These are phyloP conservation scores for Helarctos malayanus DNA, from an alignment of 2,797 vertebrate species.

Conservation along the genomic window DNA sequence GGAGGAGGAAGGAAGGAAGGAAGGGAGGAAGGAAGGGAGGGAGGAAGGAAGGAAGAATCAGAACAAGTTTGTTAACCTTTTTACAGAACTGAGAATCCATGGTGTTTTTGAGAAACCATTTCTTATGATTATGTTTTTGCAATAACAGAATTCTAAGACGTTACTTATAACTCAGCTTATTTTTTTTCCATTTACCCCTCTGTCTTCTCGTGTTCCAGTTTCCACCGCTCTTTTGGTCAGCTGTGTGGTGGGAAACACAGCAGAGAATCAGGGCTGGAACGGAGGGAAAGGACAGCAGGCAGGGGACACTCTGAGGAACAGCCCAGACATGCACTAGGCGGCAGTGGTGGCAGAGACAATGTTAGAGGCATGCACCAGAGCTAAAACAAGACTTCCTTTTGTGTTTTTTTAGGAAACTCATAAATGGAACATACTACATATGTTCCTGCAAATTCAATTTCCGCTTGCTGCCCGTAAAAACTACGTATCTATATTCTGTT, in stretches of 20 bases:
- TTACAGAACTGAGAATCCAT: background rate
- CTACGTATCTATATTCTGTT: background rate
- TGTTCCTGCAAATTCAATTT: background rate
- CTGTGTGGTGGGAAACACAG: background rate
- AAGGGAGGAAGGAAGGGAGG: accelerated
- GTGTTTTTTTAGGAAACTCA: background rate
- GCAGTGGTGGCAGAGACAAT: accelerated
- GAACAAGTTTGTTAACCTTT: background rate
- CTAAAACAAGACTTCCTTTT: background rate
- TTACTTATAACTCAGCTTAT: background rate
- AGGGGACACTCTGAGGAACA: no score
- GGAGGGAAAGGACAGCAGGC: no score
- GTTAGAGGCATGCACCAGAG: background rate
- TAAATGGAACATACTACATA: background rate
- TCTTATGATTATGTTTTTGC: background rate
- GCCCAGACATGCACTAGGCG: accelerated
- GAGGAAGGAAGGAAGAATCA: background rate
- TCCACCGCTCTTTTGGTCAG: no score
- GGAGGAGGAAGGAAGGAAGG: accelerated
- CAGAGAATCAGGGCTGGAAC: background rate
- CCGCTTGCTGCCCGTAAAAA: background rate
- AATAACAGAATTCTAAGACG: background rate
- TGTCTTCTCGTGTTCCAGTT: background rate
- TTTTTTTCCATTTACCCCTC: background rate
- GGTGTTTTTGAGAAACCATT: background rate